phyloP scores from a whole-genome alignment of 2,888 invertebrate genomes.

The Poecilobothrus nobilitatus region DNA sequence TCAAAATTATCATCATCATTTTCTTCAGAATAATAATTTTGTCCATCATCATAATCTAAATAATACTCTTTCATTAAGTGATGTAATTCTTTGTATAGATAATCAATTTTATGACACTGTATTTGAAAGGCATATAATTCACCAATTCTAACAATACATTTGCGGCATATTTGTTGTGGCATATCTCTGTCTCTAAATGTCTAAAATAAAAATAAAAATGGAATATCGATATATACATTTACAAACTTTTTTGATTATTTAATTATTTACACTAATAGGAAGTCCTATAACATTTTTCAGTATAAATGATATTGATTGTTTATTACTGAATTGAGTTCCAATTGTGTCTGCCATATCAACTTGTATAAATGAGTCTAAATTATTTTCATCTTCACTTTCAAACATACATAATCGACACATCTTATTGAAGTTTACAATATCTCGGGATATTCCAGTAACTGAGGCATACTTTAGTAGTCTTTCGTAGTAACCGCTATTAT shows the following conservation, averaged over 20 bases:
- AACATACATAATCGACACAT: constrained; percentile 6
- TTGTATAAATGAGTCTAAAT: background rate
- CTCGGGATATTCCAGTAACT: background rate
- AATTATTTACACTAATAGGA: background rate
- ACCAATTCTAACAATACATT: background rate
- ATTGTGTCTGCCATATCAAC: background rate
- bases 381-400: background rate
- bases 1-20: background rate
- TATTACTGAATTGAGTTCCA: background rate
- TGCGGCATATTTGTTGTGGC: background rate
- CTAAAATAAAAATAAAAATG: background rate
- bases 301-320: background rate
- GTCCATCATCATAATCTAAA: background rate
- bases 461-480: background rate
- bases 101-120: background rate
- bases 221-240: background rate
- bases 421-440: background rate
- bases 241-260: no score
- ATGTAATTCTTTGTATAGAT: background rate
- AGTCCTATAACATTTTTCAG: background rate
- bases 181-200: background rate
- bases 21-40: background rate
- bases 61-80: background rate
- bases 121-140: constrained; percentile 3
- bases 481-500: background rate